A percentile compares a stretch with the other conserved stretches of the same genome.
phyloP scores from a whole-genome alignment of 53 echinoderm and acorn worm genomes.

The Luidia sarsii region DNA sequence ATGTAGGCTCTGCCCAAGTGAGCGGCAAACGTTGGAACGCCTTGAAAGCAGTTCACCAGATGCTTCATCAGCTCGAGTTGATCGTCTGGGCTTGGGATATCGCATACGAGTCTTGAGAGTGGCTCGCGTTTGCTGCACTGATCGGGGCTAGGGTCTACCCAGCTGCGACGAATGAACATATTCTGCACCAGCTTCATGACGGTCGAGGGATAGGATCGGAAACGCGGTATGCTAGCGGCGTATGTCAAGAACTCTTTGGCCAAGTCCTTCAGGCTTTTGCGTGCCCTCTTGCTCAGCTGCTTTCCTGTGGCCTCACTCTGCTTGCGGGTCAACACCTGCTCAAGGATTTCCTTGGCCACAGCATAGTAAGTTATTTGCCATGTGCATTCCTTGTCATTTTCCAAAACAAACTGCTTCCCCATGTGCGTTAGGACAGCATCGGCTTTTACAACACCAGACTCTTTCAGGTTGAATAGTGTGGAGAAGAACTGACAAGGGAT shows the following conservation, averaged over 20 bases:
- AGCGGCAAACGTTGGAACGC: constrained; percentile 16
- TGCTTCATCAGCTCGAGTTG: constrained; percentile 35
- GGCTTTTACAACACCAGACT: constrained; percentile 5
- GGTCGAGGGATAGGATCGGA: not conserved
- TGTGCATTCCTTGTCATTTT: constrained; percentile 15
- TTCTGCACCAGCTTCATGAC: constrained; percentile 18
- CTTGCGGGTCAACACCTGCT: constrained; percentile 24
- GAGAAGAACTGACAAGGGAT: constrained; percentile 54
- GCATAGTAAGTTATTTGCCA: constrained; percentile 59
- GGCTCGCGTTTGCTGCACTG: constrained; percentile 24
- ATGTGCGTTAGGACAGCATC: constrained; percentile 16
- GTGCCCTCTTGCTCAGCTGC: constrained; percentile 1
- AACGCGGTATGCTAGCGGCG: constrained; percentile 8
- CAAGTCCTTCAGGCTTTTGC: constrained; percentile 12
- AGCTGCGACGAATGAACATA: constrained; percentile 36
- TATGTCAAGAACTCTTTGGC: constrained; percentile 24
- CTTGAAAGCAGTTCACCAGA: constrained; percentile 32
- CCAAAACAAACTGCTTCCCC: constrained; percentile 43
- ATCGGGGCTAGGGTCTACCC: constrained; percentile 31
- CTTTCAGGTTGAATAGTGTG: constrained; percentile 25
- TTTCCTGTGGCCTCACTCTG: not conserved
- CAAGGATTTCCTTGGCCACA: constrained; percentile 54
- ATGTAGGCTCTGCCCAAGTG: constrained; percentile 47
- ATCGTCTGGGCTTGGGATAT: constrained; percentile 17
- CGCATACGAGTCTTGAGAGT: constrained; percentile 31